Base-by-base conservation (phyloP, 2,888 invertebrate species). In the Schizotus pectinicornis region DNA sequence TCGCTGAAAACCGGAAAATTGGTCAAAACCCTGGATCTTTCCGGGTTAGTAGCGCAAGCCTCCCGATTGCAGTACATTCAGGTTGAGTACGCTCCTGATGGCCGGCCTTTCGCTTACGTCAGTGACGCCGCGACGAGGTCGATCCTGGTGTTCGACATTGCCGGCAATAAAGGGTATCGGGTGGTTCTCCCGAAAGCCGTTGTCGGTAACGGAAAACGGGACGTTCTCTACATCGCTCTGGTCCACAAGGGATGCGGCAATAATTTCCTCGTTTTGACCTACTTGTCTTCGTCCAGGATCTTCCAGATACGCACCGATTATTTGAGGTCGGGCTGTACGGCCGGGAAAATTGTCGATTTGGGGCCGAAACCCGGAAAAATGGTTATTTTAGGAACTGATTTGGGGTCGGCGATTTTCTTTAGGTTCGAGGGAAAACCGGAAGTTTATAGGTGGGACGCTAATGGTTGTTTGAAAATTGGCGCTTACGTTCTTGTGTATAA, bases 61-160 rank as follows among this genome's bases (percentile, higher is more conserved):
- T 88, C 89, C 0, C 82, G 87, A 8, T 79, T 90, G 14, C 91
- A 91, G 73, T 88, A 89, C 68, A 75, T 91, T 37, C 84, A 84
- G 0, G 85, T 88, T 2, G 91, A 91, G 67, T 87, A 89, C 71
- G 82, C 83, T 0, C 70, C 82, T 7, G 84, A 85, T 55, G 87
- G 86, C 3, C 83, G 83, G 41, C 83, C 86, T 22, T 88, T 82
- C 71, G 81, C 87, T 68, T 87, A 88, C 70, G 81, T 88, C 11
- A 86, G 88, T 36, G 91, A 91, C 73, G 89, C 90, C 0, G 85
- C 87, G 0, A 85, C 86, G 36, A 83, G 89, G 6, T 83, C 87
- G 8, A 84, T 90, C 45, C 80, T 89, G 6, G 88, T 91, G 0
- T 86, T 86, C 70, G 88, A 91, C 70, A 82, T 87, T 2, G 81